Base-by-base conservation (phyloP, 2,888 invertebrate genomes). In the Melanophora roralis region DNA sequence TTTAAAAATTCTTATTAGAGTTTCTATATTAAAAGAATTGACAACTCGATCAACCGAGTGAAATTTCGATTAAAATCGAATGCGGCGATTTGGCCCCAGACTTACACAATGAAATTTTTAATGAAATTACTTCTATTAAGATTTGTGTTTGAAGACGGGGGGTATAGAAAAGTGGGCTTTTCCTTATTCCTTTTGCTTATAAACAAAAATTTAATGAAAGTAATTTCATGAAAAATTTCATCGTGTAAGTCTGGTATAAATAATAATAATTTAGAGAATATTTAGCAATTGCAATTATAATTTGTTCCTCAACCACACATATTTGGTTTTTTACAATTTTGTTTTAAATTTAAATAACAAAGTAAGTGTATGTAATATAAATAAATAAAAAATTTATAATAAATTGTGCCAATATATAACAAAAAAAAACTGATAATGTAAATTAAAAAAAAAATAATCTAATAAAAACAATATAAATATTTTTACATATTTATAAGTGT, bases 351-450 rank as follows among this genome's bases (percentile, higher is more conserved):
- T 36, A 47, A 9, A 38, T 62, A 12, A 27, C 67, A 47, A 36
- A 12, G 11, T 49, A 36, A 57, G 51, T 76, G 76, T 80, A 72
- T n/a, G n/a, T 72, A 67, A 64, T 72, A 64, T 8, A 65, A 38
- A 71, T 68, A n/a, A 27, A 27, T 27, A 68, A 71, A 69, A 49
- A 36, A 51, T 67, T 34, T 59, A 60, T 53, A 78, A 69, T 57
- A 74, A 79, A 75, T 47, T 79, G 79, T 79, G 79, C 79, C 79
- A 79, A 79, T 64, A 53, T 45, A 57, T 27, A 60, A 49, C 43
- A 43, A 62, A 55, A 62, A 55, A 21, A 55, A 67, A 55, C 21
- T 51, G 32, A n/a, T 14, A 64, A 51, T 79, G 75, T 79, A 79
- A 71, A 75, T 71, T 71, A 59, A 27, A 65, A 57, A 16, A 45